phyloP scores from a whole-genome alignment of 2,888 invertebrate species.

The Gymnocheta viridis region DNA sequence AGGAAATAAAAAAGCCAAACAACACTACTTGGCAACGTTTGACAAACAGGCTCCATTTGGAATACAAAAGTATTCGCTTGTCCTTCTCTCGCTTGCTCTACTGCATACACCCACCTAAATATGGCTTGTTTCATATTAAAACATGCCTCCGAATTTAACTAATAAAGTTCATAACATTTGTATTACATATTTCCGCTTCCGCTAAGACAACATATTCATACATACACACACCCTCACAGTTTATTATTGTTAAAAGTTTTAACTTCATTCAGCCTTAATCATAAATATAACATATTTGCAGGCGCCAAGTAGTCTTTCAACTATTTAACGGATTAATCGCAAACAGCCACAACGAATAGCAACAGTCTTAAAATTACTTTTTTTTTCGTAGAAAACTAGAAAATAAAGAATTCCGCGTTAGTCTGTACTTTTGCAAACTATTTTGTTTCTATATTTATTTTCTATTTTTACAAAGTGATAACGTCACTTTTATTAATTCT shows the following conservation, averaged over 20 bases:
- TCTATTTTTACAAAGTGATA: constrained; percentile 59
- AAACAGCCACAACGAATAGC: constrained; percentile 23
- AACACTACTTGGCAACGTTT: too few species aligned
- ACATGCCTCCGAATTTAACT: neutral
- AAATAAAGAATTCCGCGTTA: constrained; percentile 51
- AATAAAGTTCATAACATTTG: neutral
- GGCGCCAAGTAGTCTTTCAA: constrained; percentile 66
- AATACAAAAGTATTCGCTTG: too few species aligned
- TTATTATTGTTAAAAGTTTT: neutral
- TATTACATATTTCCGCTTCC: neutral
- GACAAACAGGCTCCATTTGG: too few species aligned
- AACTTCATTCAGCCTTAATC: constrained; percentile 4
- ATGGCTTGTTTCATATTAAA: neutral
- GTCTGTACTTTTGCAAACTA: neutral
- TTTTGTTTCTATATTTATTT: constrained; percentile 24
- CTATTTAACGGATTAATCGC: constrained; percentile 63
- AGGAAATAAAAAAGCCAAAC: too few species aligned
- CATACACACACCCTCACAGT: neutral
- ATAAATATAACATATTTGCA: constrained; percentile 44
- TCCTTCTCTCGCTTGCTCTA: too few species aligned
- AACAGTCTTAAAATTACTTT: constrained; percentile 39
- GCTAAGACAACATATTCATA: neutral
- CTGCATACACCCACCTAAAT: neutral
- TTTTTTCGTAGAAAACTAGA: neutral
- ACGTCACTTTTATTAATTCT: constrained; percentile 63